Percentiles rank a stretch among this genome's conserved stretches.
phyloP scores from a whole-genome alignment of 1,140 invertebrate genomes.

The Frieseomelitta varia region DNA sequence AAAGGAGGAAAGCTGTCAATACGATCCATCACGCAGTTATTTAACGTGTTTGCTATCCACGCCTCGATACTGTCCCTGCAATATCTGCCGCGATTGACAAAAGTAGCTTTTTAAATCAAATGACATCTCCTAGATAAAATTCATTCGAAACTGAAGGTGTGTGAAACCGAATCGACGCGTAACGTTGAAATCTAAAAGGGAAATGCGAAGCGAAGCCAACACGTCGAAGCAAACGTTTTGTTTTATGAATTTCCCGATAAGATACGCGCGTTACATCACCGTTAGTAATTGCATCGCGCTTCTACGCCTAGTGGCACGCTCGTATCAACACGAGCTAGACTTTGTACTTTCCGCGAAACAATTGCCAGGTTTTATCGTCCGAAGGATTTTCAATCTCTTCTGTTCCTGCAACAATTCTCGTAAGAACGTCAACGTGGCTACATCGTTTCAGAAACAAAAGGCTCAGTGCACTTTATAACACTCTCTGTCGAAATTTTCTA shows the following conservation, averaged over 20 bases:
- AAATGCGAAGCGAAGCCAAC: not conserved
- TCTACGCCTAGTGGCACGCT: not conserved
- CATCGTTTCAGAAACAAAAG: no score
- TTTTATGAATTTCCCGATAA: slow-evolving; percentile 23
- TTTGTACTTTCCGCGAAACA: slow-evolving; percentile 25
- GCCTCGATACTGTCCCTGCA: no score
- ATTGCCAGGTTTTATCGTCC: not conserved
- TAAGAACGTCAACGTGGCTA: not conserved
- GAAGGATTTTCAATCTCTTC: not conserved
- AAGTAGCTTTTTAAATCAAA: no score
- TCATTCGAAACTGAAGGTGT: no score
- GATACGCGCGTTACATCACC: slow-evolving; percentile 41
- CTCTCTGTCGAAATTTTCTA: not conserved
- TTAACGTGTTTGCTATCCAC: not conserved
- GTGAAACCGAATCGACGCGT: no score
- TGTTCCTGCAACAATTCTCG: not conserved
- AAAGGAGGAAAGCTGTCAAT: not conserved
- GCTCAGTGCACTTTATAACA: not conserved
- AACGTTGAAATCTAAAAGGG: no score
- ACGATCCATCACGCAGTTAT: not conserved
- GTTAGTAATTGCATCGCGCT: slow-evolving; percentile 14
- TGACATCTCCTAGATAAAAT: no score
- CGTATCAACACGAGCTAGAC: not conserved
- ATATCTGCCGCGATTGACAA: no score
- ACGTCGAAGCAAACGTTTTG: not conserved